phyloP scores from a whole-genome alignment of 2,888 invertebrate genomes.

The Spodoptera picta region DNA sequence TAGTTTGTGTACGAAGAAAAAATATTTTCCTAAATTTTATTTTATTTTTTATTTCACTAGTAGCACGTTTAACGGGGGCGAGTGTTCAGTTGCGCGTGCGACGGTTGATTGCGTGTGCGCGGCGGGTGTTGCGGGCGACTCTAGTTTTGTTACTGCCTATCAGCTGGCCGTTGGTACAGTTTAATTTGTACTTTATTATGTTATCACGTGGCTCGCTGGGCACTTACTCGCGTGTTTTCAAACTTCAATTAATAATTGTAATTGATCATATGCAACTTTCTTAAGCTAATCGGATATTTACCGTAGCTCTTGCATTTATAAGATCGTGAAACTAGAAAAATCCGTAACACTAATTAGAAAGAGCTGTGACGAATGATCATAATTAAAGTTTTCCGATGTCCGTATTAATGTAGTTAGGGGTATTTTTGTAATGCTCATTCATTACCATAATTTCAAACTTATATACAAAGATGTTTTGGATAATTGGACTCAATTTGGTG shows the following conservation, averaged over 20 bases:
- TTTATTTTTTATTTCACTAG: slow-evolving; percentile 41
- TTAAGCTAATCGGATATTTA: slow-evolving; percentile 36
- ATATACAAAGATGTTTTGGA: too few species aligned
- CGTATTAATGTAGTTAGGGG: slow-evolving; percentile 8
- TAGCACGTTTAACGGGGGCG: slow-evolving; percentile 41
- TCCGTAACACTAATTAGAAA: slow-evolving; percentile 39
- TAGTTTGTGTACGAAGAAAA: slow-evolving; percentile 3
- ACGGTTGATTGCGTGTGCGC: slow-evolving; percentile 62
- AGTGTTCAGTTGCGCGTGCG: slow-evolving; percentile 72
- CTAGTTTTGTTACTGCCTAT: slow-evolving; percentile 78
- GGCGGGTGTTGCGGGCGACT: slow-evolving; percentile 73
- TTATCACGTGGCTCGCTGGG: slow-evolving; percentile 78
- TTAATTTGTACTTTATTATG: slow-evolving; percentile 85
- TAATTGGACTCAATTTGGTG: too few species aligned
- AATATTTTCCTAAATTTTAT: slow-evolving; percentile 8
- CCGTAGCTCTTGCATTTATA: slow-evolving; percentile 24
- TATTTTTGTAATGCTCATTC: background rate
- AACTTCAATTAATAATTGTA: slow-evolving; percentile 53
- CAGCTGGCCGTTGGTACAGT: slow-evolving; percentile 79
- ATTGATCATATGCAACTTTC: slow-evolving; percentile 45
- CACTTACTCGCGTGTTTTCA: slow-evolving; percentile 53
- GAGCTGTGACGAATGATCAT: slow-evolving; percentile 13
- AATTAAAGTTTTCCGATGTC: slow-evolving; percentile 2
- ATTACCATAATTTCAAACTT: background rate
- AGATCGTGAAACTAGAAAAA: slow-evolving; percentile 22